Percentiles rank a stretch among this genome's conserved stretches.
phyloP scores from a whole-genome alignment of 2,113 vertebrate genomes.

The Puffinus mauretanicus region DNA sequence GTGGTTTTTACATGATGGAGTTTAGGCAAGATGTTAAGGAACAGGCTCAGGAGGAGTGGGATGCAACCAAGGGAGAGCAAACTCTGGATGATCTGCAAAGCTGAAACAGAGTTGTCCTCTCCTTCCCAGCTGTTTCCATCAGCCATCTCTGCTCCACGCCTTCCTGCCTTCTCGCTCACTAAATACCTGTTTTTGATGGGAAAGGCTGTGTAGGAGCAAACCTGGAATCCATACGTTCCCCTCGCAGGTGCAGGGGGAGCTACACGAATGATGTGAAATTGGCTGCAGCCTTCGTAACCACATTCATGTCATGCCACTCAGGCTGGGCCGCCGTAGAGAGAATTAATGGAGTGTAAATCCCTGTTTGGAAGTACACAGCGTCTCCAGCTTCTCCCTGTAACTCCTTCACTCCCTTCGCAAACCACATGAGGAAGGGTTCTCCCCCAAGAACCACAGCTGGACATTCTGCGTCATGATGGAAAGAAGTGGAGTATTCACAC shows the following conservation, averaged over 20 bases:
- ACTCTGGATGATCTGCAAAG: not conserved
- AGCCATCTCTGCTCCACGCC: not conserved
- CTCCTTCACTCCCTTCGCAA: conserved; percentile 7
- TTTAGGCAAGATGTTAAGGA: not conserved
- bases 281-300: conserved; percentile 9
- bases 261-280: not conserved
- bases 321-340: not conserved
- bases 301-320: conserved; percentile 37
- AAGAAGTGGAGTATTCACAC: not conserved
- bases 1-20: not conserved
- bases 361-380: not conserved
- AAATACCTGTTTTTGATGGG: not conserved
- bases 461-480: not conserved
- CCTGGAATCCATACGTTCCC: not conserved
- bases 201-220: not conserved
- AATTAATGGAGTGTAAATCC: conserved; percentile 59
- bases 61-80: not conserved
- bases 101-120: not conserved
- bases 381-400: not conserved
- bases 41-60: not conserved
- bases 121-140: not conserved
- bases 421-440: not conserved
- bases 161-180: not conserved
- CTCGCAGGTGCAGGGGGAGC: not conserved
- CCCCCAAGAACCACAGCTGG: not conserved